Conservation (phyloP, 1,140 invertebrate genomes). For the Apolygus lucorum region DNA sequence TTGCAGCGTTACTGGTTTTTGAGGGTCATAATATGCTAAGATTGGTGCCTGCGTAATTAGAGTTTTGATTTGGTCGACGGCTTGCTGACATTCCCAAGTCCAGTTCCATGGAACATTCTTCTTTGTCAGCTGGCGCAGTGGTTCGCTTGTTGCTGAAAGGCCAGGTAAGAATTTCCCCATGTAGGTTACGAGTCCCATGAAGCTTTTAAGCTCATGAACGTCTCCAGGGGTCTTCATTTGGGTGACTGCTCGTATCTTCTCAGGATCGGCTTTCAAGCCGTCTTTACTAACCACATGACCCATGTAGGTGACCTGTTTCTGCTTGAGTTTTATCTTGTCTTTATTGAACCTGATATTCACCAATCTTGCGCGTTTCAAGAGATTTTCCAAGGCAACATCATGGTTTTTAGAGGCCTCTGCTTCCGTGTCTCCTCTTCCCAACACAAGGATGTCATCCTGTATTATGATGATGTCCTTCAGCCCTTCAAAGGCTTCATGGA, state of each 20-base stretch:
- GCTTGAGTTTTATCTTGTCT: not conserved
- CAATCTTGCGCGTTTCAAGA: constrained; percentile 33
- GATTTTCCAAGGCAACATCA: constrained; percentile 27
- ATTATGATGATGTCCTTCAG: not conserved
- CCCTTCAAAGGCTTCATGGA: not conserved
- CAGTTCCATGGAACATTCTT: no score
- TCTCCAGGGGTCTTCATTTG: not conserved
- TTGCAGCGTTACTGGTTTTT: no score
- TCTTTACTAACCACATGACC: constrained; percentile 31
- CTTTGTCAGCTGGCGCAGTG: constrained; percentile 29
- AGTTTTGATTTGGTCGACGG: no score
- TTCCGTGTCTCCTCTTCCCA: not conserved
- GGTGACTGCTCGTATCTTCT: not conserved
- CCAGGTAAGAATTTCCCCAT: no score
- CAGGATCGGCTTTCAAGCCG: constrained; percentile 33
- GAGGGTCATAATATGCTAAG: no score
- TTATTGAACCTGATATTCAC: constrained; percentile 21
- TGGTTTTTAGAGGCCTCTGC: constrained; percentile 3
- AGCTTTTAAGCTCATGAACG: no score
- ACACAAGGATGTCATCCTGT: not conserved
- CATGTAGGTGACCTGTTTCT: not conserved
- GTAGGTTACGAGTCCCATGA: no score
- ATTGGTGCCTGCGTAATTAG: no score
- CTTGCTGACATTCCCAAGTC: constrained; percentile 26
- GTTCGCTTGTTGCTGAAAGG: no score